Evolutionary conservation across 2,888 invertebrate species (phyloP).

Genomic region (Muscina levida): DNA sequence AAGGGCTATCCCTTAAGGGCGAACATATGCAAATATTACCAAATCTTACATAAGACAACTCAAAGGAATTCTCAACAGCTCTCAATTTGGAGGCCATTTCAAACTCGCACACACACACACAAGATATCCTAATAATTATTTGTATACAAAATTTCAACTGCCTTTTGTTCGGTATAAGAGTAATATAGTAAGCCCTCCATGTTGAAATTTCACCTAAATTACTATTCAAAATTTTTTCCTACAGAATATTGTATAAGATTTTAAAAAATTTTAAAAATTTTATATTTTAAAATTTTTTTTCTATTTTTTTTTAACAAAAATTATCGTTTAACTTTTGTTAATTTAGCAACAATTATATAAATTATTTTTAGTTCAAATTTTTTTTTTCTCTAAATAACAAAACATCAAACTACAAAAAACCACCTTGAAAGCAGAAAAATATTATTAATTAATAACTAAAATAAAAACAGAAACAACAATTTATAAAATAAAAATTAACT

Average conservation of each 20-base stretch:
- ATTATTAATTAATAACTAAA: constrained; percentile 64
- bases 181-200: not conserved
- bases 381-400: constrained; percentile 45
- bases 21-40: too few relatives aligned
- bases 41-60: too few relatives aligned
- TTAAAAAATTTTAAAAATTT: constrained; percentile 9
- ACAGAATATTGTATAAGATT: too few relatives aligned
- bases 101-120: too few relatives aligned
- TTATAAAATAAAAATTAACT: constrained; percentile 2
- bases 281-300: constrained; percentile 26
- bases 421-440: constrained; percentile 59
- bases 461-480: constrained; percentile 62
- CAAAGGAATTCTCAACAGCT: too few relatives aligned
- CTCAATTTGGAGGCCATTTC: too few relatives aligned
- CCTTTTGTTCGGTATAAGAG: too few relatives aligned
- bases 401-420: constrained; percentile 65
- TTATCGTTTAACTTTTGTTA: constrained; percentile 21
- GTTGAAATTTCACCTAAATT: not conserved
- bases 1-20: too few relatives aligned
- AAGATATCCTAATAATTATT: too few relatives aligned
- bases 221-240: not conserved
- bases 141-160: too few relatives aligned
- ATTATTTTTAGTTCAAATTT: constrained; percentile 50
- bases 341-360: constrained; percentile 25
- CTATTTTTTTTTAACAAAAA: constrained; percentile 11